Conservation (phyloP, 2,113 vertebrate species). For the Nettapus auritus region DNA sequence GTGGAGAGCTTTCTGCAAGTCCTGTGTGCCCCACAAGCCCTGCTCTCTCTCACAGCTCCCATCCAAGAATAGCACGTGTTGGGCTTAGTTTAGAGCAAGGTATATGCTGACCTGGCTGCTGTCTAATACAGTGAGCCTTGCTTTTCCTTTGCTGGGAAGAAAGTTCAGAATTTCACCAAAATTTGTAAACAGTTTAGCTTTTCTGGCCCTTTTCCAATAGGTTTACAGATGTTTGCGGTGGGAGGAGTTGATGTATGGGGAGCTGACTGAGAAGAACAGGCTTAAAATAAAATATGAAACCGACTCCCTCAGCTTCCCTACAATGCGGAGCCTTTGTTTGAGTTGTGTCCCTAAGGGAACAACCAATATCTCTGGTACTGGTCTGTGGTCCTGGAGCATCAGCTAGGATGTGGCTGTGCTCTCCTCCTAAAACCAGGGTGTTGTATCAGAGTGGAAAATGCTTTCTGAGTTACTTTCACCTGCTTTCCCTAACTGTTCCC, state of each 20-base stretch:
- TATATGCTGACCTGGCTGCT: background rate
- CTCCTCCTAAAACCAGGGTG: background rate
- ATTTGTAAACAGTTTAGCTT: background rate
- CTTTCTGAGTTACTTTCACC: background rate
- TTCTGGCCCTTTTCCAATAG: fast-evolving
- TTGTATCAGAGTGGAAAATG: background rate
- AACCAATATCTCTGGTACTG: background rate
- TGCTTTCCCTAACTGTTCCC: background rate
- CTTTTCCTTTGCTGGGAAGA: background rate
- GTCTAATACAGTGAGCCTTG: background rate
- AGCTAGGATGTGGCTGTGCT: background rate
- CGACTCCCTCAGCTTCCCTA: background rate
- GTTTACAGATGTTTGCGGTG: background rate
- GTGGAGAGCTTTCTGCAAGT: background rate
- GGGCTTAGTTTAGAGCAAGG: fast-evolving
- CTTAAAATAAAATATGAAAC: background rate
- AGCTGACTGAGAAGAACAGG: background rate
- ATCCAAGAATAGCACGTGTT: fast-evolving
- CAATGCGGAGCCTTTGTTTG: background rate
- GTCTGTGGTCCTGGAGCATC: background rate
- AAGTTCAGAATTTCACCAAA: background rate
- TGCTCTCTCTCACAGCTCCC: background rate
- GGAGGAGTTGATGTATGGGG: background rate
- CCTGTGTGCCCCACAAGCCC: background rate
- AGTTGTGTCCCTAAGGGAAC: background rate